Evolutionary conservation across 2,888 invertebrate species (phyloP), one percentile per base, ranked within the genome.

Genomic region (Petrolisthes manimaculis): DNA sequence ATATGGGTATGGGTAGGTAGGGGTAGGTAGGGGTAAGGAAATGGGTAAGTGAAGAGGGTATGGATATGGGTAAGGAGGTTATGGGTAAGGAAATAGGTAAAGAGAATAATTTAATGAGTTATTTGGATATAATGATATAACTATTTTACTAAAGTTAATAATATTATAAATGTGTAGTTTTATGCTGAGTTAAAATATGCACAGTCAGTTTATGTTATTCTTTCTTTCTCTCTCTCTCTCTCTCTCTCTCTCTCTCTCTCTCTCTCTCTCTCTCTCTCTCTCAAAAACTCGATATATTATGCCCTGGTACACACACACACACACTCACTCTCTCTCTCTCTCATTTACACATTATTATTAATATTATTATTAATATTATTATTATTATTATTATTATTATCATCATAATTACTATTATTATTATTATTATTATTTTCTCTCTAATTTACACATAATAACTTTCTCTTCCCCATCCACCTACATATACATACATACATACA

Each of bases 401-500:
- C n/a, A n/a, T n/a, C n/a, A n/a, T n/a, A n/a, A n/a, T n/a, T n/a
- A n/a, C n/a, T n/a, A n/a, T n/a, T n/a, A n/a, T n/a, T n/a, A n/a
- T n/a, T n/a, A n/a, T n/a, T n/a, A n/a, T n/a, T 37, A 37, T 37
- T 37, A 37, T 37, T 37, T 2, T 37, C 37, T 37, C 37, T 37
- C 37, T 37, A 2, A 1, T 37, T 37, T 37, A 37, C 37, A 37
- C 37, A 37, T 37, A 37, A 37, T 37, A 4, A 12, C 5, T 5
- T 80, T 3, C 9, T 5, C 54, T 4, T 53, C 4, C 53, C 4
- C 18, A 80, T 14, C 14, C 53, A 37, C 37, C 37, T 79, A 79
- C 53, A 79, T 79, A 79, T 79, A 79, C 14, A 80, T 55, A 80
- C 55, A 80, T 80, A 80, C 55, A 80, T 80, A 80, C 55, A 80